Percentiles rank a stretch among this genome's conserved stretches.
phyloP scores from a whole-genome alignment of 1,140 invertebrate species.

The Calycopis cecrops region DNA sequence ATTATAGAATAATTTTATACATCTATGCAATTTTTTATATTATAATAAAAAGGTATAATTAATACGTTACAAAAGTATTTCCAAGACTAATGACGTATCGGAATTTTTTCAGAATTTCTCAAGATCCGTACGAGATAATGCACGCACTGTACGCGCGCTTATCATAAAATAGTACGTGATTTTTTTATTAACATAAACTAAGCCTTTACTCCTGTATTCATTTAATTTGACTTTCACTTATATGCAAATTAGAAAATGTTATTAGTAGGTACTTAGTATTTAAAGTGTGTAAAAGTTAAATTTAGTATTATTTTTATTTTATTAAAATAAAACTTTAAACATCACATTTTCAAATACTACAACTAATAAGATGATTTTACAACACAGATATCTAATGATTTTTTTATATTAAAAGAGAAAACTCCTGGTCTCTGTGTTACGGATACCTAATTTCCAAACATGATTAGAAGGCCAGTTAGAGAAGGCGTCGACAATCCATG shows the following conservation, averaged over 20 bases:
- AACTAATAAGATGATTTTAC: no score
- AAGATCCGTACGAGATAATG: conserved; percentile 33
- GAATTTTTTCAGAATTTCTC: conserved; percentile 34
- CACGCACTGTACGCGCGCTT: conserved; percentile 27
- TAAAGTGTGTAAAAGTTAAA: neutral
- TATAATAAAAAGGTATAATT: neutral
- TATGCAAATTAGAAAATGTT: neutral
- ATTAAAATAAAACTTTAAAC: no score
- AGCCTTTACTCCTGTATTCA: conserved; percentile 7
- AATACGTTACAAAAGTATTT: conserved; percentile 22
- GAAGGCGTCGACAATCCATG: no score
- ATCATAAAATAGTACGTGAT: conserved; percentile 32
- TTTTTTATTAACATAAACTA: conserved; percentile 17
- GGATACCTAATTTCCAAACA: no score
- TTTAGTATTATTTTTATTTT: no score
- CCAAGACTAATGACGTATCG: conserved; percentile 30
- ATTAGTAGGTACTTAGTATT: neutral
- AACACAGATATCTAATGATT: no score
- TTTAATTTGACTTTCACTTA: conserved; percentile 20
- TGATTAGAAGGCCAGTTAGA: no score
- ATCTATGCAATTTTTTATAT: neutral
- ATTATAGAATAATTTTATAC: no score
- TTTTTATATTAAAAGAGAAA: no score
- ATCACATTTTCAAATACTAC: no score
- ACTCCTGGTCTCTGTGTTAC: no score